These are phyloP conservation scores for Vesta saturnalis DNA, from an alignment of 2,888 invertebrate species.

Conservation along the genomic window DNA sequence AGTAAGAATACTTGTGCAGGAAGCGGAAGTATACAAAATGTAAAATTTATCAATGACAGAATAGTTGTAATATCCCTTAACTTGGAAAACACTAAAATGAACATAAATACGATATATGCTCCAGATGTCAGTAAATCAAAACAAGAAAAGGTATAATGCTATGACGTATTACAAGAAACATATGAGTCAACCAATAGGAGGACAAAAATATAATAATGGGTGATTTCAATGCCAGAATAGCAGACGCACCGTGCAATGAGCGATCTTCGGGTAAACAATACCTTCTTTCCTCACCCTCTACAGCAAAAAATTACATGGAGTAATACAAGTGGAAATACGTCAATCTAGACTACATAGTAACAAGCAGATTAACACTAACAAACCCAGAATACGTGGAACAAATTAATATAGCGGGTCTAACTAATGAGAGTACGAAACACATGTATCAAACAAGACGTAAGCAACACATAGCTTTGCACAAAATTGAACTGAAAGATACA, in stretches of 20 bases:
- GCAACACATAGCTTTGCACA: background rate
- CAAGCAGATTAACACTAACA: background rate
- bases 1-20: background rate
- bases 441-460: background rate
- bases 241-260: background rate
- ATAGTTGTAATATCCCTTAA: conserved; percentile 3
- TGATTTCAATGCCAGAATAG: background rate
- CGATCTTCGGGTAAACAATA: too few species aligned
- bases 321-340: background rate
- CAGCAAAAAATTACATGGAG: too few species aligned
- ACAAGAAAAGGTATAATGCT: background rate
- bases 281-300: background rate
- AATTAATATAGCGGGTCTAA: background rate
- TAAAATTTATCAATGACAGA: conserved; percentile 8
- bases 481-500: background rate
- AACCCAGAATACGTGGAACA: background rate
- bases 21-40: background rate
- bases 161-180: background rate
- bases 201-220: background rate
- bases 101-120: background rate
- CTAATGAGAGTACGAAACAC: background rate
- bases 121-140: background rate
- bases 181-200: background rate
- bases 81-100: too few species aligned
- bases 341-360: too few species aligned